A percentile compares a stretch with the other conserved stretches of the same genome.
Conservation (phyloP, 2,888 invertebrate genomes). For the Thyatira batis region DNA sequence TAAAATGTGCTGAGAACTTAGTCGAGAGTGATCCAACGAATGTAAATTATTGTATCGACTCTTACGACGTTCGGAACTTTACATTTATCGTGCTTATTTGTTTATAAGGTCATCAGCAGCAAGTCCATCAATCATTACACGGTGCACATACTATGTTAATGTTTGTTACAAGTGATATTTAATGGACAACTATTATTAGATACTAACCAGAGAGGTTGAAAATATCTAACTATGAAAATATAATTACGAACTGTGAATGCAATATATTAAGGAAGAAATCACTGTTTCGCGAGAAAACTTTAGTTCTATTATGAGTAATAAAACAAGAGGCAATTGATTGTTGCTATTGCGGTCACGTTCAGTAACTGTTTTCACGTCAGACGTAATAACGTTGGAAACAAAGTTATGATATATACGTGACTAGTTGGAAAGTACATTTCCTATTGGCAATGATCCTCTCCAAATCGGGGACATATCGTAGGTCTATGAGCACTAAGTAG, state of each 20-base stretch:
- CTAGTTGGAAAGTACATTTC: constrained; percentile 53
- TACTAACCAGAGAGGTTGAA: no score
- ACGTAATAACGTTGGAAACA: constrained; percentile 79
- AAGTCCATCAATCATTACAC: no score
- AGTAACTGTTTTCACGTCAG: constrained; percentile 81
- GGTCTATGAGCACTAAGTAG: no score
- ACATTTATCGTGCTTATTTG: no score
- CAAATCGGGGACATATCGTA: constrained; percentile 29
- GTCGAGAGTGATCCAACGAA: no score
- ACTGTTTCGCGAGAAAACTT: constrained; percentile 43
- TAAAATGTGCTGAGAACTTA: no score
- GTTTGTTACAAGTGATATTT: no score
- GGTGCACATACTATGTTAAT: no score
- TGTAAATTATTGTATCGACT: no score
- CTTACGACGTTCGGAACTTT: no score
- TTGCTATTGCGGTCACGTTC: constrained; percentile 79
- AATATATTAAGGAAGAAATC: constrained; percentile 40
- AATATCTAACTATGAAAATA: constrained; percentile 3
- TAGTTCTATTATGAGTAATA: constrained; percentile 57
- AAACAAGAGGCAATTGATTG: constrained; percentile 77
- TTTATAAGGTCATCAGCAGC: no score
- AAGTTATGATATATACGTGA: constrained; percentile 78
- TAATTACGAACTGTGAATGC: constrained; percentile 16
- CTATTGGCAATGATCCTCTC: constrained; percentile 32
- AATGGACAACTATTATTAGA: no score